phyloP scores from a whole-genome alignment of 2,797 vertebrate genomes.

The Astyanax mexicanus region DNA sequence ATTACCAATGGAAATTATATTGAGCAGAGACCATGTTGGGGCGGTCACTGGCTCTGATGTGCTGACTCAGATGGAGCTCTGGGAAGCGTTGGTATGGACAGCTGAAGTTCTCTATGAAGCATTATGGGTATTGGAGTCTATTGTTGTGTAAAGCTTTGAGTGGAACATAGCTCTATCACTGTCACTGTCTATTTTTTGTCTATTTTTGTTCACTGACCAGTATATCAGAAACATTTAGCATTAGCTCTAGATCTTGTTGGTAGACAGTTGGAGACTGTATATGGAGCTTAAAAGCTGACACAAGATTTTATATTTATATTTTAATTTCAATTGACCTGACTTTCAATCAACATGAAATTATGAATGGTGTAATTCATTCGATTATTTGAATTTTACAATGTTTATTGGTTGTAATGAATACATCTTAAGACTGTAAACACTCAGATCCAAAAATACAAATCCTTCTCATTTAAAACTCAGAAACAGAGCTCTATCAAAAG shows the following conservation, averaged over 20 bases:
- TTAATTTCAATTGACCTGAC: too few relatives aligned
- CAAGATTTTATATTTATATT: too few relatives aligned
- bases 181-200: too few relatives aligned
- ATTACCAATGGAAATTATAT: slow-evolving; percentile 54
- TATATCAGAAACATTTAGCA: neutral
- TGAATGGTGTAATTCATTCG: too few relatives aligned
- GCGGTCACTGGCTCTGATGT: slow-evolving; percentile 20
- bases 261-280: neutral
- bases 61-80: slow-evolving; percentile 45
- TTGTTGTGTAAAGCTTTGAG: neutral
- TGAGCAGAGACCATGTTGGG: slow-evolving; percentile 23
- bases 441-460: too few relatives aligned
- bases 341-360: too few relatives aligned
- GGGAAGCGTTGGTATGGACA: slow-evolving; percentile 24
- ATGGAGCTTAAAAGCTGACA: too few relatives aligned
- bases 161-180: neutral
- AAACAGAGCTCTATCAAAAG: too few relatives aligned
- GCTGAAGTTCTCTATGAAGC: neutral
- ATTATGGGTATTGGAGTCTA: slow-evolving; percentile 18
- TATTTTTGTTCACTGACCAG: neutral
- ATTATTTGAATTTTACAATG: too few relatives aligned
- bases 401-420: too few relatives aligned
- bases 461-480: too few relatives aligned
- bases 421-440: too few relatives aligned
- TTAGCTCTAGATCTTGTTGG: neutral